Evolutionary conservation across 2,888 invertebrate genomes (phyloP), one percentile per base, ranked within the genome.

Genomic region (Orchesella flavescens): DNA sequence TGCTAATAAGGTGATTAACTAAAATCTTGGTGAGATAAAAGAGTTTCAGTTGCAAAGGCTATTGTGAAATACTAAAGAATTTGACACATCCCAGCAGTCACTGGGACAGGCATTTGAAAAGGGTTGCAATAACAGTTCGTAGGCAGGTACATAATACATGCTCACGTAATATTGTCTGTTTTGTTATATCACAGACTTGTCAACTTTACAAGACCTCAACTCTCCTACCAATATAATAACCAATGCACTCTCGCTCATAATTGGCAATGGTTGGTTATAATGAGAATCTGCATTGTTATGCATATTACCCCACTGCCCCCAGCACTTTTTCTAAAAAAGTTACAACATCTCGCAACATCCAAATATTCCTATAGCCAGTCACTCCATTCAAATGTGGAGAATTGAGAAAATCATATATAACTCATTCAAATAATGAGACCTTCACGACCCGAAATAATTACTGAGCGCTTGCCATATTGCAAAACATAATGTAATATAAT

Each of bases 381-480:
- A 55, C 77, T 77, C 19, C 24, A 77, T 53, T n/a, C 49, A 65
- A 24, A 57, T 46, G 10, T 5, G 34, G 34, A 57, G 15, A 12
- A 55, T 3, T 59, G 44, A 53, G 66, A n/a, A 44, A 53, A 59
- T 68, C 68, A 57, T 7, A 34, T 55, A 76, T 76, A 57, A 76
- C 55, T 75, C 75, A 75, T 21, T 5, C 15, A 9, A 44, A 79
- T 55, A 57, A 66, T 63, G 65, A 72, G 72, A 65, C 79, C 79
- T 79, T 79, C 72, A n/a, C 61, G 63, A 72, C 72, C 65, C 72
- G 73, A 63, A 65, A 72, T 79, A 72, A 44, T 79, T 72, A 73
- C 68, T 23, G 43, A 24, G 10, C 59, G 68, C 68, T 69, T 76
- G 61, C 68, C 59, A 55, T 59, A 69, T 77, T 69, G 63, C 23